Evolutionary conservation across 2,888 invertebrate species (phyloP).

Genomic region (Nebria brevicollis): DNA sequence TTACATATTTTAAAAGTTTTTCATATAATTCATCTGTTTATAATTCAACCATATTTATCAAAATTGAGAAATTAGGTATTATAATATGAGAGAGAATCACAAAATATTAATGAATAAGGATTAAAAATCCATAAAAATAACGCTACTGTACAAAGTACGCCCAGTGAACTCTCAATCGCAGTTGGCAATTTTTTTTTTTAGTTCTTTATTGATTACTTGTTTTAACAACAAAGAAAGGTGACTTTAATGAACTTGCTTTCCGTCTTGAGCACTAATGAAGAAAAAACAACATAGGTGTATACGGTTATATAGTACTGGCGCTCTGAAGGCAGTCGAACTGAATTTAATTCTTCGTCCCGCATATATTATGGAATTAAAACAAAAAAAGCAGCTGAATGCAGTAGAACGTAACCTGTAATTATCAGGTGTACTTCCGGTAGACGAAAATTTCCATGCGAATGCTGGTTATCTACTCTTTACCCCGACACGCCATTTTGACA

Average conservation of each 20-base stretch:
- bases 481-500: not conserved
- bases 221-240: not conserved
- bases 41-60: no score
- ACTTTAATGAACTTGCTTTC: not conserved
- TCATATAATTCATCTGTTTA: no score
- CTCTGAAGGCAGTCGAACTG: not conserved
- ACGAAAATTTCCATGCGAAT: conserved; percentile 36
- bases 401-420: conserved; percentile 33
- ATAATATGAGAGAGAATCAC: not conserved
- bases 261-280: not conserved
- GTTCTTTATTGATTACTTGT: not conserved
- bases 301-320: not conserved
- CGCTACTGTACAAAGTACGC: not conserved
- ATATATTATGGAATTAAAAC: conserved; percentile 24
- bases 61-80: no score
- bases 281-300: not conserved
- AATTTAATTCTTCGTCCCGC: not conserved
- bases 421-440: conserved; percentile 36
- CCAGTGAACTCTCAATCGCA: not conserved
- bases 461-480: conserved; percentile 1
- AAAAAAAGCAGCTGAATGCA: conserved; percentile 29
- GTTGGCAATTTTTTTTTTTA: not conserved
- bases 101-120: not conserved
- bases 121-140: no score
- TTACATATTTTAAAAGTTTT: no score